Evolutionary conservation across 2,113 vertebrate species (phyloP).

Genomic region (Oncorhynchus masou): DNA sequence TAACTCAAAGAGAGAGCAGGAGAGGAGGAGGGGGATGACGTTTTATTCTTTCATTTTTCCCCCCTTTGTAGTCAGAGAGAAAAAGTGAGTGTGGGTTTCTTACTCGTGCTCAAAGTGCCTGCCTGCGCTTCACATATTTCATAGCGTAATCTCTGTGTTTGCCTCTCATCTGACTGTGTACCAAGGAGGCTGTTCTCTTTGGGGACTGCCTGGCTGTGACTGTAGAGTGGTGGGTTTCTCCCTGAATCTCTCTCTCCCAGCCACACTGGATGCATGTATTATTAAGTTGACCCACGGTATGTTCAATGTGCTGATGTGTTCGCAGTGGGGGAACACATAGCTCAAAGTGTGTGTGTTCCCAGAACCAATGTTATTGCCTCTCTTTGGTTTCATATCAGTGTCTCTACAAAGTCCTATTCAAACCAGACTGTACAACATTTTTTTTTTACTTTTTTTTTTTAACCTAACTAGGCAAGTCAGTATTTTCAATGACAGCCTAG

Average conservation of each 20-base stretch:
- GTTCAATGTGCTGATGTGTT: conserved; percentile 39
- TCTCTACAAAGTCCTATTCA: too few species aligned
- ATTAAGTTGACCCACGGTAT: conserved; percentile 58
- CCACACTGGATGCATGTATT: conserved; percentile 49
- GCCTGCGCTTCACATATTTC: neutral
- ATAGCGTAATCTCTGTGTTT: neutral
- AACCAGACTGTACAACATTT: too few species aligned
- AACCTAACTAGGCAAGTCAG: too few species aligned
- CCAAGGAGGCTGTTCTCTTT: neutral
- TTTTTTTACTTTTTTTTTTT: too few species aligned
- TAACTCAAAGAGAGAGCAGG: conserved; percentile 30
- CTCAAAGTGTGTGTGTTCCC: conserved; percentile 47
- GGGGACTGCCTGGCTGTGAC: neutral
- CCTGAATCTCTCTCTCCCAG: neutral
- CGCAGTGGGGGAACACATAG: conserved; percentile 30
- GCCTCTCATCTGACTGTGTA: neutral
- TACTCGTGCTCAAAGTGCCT: neutral
- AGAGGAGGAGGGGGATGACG: conserved; percentile 12
- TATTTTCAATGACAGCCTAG: too few species aligned
- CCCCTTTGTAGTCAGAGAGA: conserved; percentile 6
- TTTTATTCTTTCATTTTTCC: conserved; percentile 24
- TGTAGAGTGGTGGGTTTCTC: neutral
- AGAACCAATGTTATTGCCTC: too few species aligned
- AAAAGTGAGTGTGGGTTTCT: neutral
- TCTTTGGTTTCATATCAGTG: too few species aligned